Percentiles rank a stretch among this genome's conserved stretches.
Conservation (phyloP, 2,888 invertebrate genomes). For the Alitta virens region DNA sequence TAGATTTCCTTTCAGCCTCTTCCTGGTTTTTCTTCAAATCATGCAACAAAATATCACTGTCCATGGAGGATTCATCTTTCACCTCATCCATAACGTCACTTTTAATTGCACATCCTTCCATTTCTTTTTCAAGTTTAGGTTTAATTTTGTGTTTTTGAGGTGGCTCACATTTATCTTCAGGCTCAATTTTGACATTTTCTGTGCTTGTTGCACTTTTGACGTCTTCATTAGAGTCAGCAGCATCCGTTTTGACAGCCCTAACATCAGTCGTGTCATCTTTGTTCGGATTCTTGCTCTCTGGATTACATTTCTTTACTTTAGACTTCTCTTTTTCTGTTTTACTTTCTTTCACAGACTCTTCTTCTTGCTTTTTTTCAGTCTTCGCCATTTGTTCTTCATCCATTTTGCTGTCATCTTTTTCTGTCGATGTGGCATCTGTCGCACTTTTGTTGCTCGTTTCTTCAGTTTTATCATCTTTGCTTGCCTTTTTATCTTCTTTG, state of each 20-base stretch:
- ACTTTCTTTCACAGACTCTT: background rate
- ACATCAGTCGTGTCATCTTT: too few relatives aligned
- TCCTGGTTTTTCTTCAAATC: constrained; percentile 8
- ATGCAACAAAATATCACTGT: background rate
- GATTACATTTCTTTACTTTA: background rate
- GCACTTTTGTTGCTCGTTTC: background rate
- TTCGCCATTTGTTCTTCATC: background rate
- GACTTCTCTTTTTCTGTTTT: background rate
- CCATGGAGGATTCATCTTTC: constrained; percentile 12
- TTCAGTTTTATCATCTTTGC: background rate
- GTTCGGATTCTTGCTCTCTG: too few relatives aligned
- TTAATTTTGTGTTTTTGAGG: too few relatives aligned
- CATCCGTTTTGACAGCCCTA: too few relatives aligned
- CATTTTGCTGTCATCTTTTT: too few relatives aligned
- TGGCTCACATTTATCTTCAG: too few relatives aligned
- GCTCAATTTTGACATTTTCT: too few relatives aligned
- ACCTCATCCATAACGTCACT: background rate
- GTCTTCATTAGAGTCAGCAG: too few relatives aligned
- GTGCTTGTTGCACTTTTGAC: too few relatives aligned
- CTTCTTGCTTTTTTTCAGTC: background rate
- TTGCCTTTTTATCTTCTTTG: background rate
- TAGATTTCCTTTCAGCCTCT: constrained; percentile 13
- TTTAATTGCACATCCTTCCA: too few relatives aligned
- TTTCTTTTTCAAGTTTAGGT: too few relatives aligned
- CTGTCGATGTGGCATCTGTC: too few relatives aligned